Conservation (phyloP, 2,797 vertebrate species). For the Tokudaia muenninki region DNA sequence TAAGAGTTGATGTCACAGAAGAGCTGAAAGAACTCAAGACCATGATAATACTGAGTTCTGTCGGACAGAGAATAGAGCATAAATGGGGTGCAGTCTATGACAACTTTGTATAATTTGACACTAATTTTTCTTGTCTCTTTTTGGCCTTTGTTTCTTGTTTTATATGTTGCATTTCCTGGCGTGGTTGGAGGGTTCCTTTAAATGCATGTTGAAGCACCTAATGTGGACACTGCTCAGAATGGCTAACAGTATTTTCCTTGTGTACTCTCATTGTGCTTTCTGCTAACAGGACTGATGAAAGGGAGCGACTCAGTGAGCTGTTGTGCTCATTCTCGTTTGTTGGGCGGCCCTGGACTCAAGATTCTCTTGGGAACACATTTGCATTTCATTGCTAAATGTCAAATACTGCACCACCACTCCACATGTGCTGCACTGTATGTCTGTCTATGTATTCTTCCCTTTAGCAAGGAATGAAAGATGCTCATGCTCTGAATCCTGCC, state of each 20-base stretch:
- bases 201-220: background rate
- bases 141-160: constrained; percentile 29
- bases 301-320: background rate
- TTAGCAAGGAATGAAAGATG: background rate
- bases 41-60: constrained; percentile 33
- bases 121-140: background rate
- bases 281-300: constrained; percentile 20
- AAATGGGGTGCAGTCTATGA: background rate
- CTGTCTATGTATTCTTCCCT: background rate
- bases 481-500: background rate
- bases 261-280: constrained; percentile 10
- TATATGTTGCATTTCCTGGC: background rate
- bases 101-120: background rate
- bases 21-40: constrained; percentile 29
- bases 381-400: constrained; percentile 27
- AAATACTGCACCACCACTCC: background rate
- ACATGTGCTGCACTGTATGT: constrained; percentile 1
- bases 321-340: constrained; percentile 18
- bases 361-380: constrained; percentile 29
- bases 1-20: constrained; percentile 20
- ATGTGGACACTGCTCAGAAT: background rate
- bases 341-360: constrained; percentile 30
- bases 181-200: background rate
- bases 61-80: constrained; percentile 19
- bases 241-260: constrained; percentile 14